Conservation (phyloP, 2,113 vertebrate species). For the Rhinogobius similis region DNA sequence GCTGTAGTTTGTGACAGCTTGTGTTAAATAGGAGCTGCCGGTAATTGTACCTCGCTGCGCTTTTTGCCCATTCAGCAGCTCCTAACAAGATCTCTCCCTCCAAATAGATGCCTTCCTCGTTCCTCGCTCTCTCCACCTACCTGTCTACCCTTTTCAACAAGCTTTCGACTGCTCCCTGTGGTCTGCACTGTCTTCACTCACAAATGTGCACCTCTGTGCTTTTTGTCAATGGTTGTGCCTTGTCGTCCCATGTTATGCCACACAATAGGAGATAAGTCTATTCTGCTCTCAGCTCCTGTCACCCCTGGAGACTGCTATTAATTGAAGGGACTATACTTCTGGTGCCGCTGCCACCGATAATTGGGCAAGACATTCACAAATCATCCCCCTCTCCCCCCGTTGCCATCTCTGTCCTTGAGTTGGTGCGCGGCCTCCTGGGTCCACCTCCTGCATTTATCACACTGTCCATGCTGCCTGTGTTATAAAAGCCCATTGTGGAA, state of each 20-base stretch:
- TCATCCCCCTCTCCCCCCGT: slow-evolving; percentile 21
- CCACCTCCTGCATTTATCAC: slow-evolving; percentile 27
- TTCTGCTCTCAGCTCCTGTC: slow-evolving; percentile 22
- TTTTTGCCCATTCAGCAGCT: slow-evolving; percentile 35
- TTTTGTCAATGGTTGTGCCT: slow-evolving; percentile 25
- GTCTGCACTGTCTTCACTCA: slow-evolving; percentile 21
- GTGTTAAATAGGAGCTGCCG: not conserved
- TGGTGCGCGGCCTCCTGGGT: slow-evolving; percentile 15
- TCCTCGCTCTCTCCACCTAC: slow-evolving; percentile 1
- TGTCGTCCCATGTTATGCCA: slow-evolving; percentile 41
- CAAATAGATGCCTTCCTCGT: slow-evolving; percentile 46
- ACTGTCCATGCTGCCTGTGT: slow-evolving; percentile 11
- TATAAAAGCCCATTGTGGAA: slow-evolving; percentile 7
- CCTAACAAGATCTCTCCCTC: slow-evolving; percentile 41
- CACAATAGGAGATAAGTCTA: slow-evolving; percentile 34
- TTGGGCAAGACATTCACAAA: slow-evolving; percentile 58
- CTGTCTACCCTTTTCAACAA: slow-evolving; percentile 13
- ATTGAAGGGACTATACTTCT: slow-evolving; percentile 43
- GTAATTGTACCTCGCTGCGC: slow-evolving; percentile 1
- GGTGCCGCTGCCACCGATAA: slow-evolving; percentile 42
- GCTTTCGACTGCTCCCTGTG: slow-evolving; percentile 14
- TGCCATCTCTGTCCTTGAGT: slow-evolving; percentile 13
- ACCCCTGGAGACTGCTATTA: slow-evolving; percentile 35
- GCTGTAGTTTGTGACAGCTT: not conserved
- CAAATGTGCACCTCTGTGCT: slow-evolving; percentile 13